A percentile compares a stretch with the other conserved stretches of the same genome.
These are phyloP conservation scores for Drosophila biarmipes DNA, from an alignment of 1,140 invertebrate species.

Conservation along the genomic window DNA sequence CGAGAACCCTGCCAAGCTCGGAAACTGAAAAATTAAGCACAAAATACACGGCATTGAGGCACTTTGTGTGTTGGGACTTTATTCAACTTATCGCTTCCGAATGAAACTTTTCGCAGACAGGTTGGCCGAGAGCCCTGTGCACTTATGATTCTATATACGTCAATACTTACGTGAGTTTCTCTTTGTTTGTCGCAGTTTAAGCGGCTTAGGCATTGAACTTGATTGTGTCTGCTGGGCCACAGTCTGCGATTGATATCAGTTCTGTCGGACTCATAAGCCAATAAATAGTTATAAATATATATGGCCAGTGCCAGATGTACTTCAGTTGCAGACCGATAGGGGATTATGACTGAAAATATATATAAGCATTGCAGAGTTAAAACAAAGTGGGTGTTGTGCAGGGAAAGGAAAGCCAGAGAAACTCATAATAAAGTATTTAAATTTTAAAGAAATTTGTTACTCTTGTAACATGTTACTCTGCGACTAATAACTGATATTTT, in stretches of 20 bases:
- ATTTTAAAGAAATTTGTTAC: no score
- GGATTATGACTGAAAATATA: not conserved
- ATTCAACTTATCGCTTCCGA: slow-evolving; percentile 4
- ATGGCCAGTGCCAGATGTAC: no score
- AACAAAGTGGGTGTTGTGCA: no score
- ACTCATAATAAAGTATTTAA: not conserved
- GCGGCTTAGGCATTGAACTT: slow-evolving; percentile 32
- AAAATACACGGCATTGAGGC: slow-evolving; percentile 6
- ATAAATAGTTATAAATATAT: slow-evolving; percentile 27
- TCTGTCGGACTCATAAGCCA: slow-evolving; percentile 30
- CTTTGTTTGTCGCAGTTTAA: slow-evolving; percentile 18
- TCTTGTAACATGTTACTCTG: no score
- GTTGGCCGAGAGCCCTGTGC: not conserved
- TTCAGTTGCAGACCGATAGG: not conserved
- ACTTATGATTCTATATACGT: slow-evolving; percentile 7
- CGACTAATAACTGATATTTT: not conserved
- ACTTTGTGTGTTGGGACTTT: slow-evolving; percentile 13
- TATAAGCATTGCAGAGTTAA: not conserved
- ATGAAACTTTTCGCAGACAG: slow-evolving; percentile 4
- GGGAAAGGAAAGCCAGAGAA: no score
- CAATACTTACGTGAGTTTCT: slow-evolving; percentile 8
- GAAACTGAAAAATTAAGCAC: slow-evolving; percentile 2
- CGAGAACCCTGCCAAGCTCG: not conserved
- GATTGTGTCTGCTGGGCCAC: not conserved
- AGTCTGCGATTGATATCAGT: slow-evolving; percentile 26